Evolutionary conservation across 23 tunicate species (phyloP).

Genomic region (Clavelina lepadiformis): DNA sequence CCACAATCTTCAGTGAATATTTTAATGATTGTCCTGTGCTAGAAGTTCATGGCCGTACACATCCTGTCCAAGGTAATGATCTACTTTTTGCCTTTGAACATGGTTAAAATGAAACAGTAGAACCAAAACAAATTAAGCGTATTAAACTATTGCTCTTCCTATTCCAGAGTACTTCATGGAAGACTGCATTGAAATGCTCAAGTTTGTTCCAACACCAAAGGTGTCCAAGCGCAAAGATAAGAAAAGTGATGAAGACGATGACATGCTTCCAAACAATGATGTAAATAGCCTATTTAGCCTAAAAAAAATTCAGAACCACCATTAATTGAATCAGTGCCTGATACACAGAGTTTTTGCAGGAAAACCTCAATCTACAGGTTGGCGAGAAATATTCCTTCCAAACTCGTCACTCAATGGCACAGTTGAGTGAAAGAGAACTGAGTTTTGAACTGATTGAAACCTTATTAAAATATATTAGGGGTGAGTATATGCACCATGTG

Average conservation of each 20-base stretch:
- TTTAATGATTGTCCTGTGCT: slow-evolving; percentile 80
- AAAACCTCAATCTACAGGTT: slow-evolving; percentile 59
- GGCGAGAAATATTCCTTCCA: slow-evolving; percentile 47
- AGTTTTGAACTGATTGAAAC: slow-evolving; percentile 79
- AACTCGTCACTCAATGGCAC: slow-evolving; percentile 78
- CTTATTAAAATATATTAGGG: slow-evolving; percentile 67
- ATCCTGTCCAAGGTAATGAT: slow-evolving; percentile 75
- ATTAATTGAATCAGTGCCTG: no score
- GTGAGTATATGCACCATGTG: slow-evolving; percentile 12
- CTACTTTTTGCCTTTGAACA: no score
- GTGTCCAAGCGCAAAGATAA: slow-evolving; percentile 42
- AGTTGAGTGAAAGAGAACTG: slow-evolving; percentile 65
- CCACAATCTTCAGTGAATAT: slow-evolving; percentile 77
- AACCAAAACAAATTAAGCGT: no score
- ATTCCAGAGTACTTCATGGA: slow-evolving; percentile 92
- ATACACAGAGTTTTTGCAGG: slow-evolving; percentile 14
- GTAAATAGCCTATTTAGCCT: neutral
- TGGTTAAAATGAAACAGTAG: no score
- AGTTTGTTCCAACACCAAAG: slow-evolving; percentile 63
- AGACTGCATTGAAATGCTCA: slow-evolving; percentile 90
- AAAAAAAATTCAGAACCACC: neutral
- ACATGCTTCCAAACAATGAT: slow-evolving; percentile 21
- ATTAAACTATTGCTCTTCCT: neutral
- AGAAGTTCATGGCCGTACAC: slow-evolving; percentile 91
- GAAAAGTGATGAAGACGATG: slow-evolving; percentile 60